Evolutionary conservation across 2,888 invertebrate species (phyloP), one percentile per base, ranked within the genome.

Genomic region (Apotomis betuletana): DNA sequence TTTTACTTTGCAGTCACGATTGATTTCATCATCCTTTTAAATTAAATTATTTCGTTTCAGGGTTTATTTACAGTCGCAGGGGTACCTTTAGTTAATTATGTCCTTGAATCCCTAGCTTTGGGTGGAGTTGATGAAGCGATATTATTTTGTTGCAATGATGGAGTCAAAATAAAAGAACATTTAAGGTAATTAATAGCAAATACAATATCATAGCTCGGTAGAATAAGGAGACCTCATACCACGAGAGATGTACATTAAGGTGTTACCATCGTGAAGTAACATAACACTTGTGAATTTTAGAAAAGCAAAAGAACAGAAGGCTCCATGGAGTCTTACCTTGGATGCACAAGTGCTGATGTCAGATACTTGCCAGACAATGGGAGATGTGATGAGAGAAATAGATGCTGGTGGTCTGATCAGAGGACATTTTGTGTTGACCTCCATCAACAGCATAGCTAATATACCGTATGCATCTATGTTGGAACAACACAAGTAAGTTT

Each of bases 351-450:
- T 98, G 8, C 94, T 98, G 74, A 95, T 96, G 72, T 98, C 98
- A 0, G 98, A 99, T 80, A 96, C 96, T 46, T 98, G 98, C 84
- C 94, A 96, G 75, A 97, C 98, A 1, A 94, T 99, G 84, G 99
- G 99, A 3, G 99, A 99, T 94, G 98, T 97, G n/a, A 94, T 99
- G 92, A 92, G 99, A 75, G 99, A 99, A 87, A 94, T 99, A 71
- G 98, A 99, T 91, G 96, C 96, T 1, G 98, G 98, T 85, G 97
- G 96, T 1, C 90, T 98, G 41, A 95, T 99, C 69, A 94, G 97
- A 77, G 96, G 96, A 62, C 96, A 98, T 86, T 99, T 99, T 87
- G 95, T 99, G 67, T 90, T 99, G 10, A 92, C 98, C 68, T 95
- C 96, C 76, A 96, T 97, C 3, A 97, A 98, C 83, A 95, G 96